Evolutionary conservation across 2,888 invertebrate genomes (phyloP), one percentile per base, ranked within the genome.

Genomic region (Steinernema hermaphroditum): DNA sequence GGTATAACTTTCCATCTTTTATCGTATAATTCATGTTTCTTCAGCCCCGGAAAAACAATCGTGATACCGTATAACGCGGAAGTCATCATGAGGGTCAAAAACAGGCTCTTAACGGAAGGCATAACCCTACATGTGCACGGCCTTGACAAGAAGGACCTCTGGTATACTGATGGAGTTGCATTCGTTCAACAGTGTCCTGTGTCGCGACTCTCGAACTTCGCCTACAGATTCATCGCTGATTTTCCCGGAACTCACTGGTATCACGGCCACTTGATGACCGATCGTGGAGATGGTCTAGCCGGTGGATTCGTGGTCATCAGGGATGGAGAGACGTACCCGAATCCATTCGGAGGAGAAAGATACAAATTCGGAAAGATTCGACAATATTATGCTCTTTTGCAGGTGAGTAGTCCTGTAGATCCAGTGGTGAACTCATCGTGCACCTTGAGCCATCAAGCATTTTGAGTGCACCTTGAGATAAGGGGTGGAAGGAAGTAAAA

Each of bases 151-250:
- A 74, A 78, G 27, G 70, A 76, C 54, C 69, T 82, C 74, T 85
- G 85, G 85, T 85, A 74, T 75, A 82, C 77, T 62, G 83, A 83
- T 69, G 83, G 83, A 6, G 83, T 83, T 12, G 79, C 84, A 4
- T 81, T 80, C 68, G 77, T 84, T 1, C 84, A 84, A 72, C 84
- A 84, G 73, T 84, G 84, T 69, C 84, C 84, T 0, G 83, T 84
- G 62, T 44, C 77, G 2, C 75, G 77, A 12, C 80, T 80, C 6
- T 80, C 78, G 22, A 69, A 73, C 12, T 82, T 79, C 70, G 77
- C 81, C n/a, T 85, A 85, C 68, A 77, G 83, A 8, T 85, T 85
- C 72, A 81, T 82, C 62, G 85, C 85, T 6, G 85, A 85, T 72
- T 79, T 77, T 8, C 77, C 78, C 29, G 85, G 85, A 62, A 85